Evolutionary conservation across 2,113 vertebrate genomes (phyloP).

Genomic region (Tachysurus fulvidraco): DNA sequence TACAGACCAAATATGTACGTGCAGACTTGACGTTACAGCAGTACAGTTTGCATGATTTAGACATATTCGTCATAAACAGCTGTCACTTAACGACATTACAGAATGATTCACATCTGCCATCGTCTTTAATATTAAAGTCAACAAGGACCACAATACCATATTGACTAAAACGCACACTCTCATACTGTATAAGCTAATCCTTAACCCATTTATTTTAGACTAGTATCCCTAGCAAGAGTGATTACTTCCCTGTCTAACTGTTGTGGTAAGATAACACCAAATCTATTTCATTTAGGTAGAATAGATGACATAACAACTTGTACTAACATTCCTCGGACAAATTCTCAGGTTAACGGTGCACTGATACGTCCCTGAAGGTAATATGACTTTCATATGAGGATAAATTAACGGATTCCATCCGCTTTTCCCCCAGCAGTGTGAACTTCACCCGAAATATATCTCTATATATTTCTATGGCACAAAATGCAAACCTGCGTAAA

Average conservation of each 20-base stretch:
- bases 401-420: not conserved
- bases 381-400: not conserved
- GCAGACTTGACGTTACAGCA: not conserved
- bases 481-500: conserved; percentile 70
- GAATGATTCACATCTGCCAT: not conserved
- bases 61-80: not conserved
- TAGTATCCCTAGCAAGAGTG: not conserved
- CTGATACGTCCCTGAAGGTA: not conserved
- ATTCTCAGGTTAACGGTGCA: not conserved
- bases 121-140: not conserved
- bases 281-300: not conserved
- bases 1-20: not conserved
- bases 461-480: not conserved
- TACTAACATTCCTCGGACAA: not conserved
- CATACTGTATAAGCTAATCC: too few relatives aligned
- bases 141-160: not conserved
- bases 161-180: not conserved
- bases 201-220: not conserved
- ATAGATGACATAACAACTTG: not conserved
- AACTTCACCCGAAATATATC: not conserved
- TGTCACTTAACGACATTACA: not conserved
- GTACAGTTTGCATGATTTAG: not conserved
- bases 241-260: not conserved
- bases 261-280: not conserved
- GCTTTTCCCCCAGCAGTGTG: not conserved